phyloP scores from a whole-genome alignment of 2,797 vertebrate species.

The Eutrigla gurnardus region DNA sequence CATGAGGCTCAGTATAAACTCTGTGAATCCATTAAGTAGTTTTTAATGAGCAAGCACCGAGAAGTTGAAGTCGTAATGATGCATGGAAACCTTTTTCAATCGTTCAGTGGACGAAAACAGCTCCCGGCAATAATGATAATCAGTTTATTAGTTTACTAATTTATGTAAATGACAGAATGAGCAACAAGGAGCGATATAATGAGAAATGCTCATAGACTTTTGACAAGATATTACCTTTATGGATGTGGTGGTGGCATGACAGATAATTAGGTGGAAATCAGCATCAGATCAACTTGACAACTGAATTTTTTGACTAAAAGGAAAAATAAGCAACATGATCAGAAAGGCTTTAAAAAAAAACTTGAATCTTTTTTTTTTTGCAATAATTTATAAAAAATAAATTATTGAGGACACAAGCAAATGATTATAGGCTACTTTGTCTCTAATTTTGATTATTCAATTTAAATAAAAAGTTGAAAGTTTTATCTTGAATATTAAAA shows the following conservation, averaged over 20 bases:
- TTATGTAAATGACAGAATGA: conserved; percentile 58
- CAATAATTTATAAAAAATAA: too few species aligned
- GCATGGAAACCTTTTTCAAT: conserved; percentile 40
- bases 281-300: too few species aligned
- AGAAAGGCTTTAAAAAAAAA: background rate
- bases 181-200: conserved; percentile 25
- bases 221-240: conserved; percentile 4
- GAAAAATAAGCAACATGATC: background rate
- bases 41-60: conserved; percentile 61
- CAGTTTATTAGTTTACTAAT: conserved; percentile 31
- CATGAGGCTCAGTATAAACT: conserved; percentile 45
- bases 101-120: conserved; percentile 27
- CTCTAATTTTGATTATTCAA: background rate
- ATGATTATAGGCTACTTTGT: background rate
- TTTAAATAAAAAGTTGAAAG: background rate
- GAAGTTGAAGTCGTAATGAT: conserved; percentile 35
- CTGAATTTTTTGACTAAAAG: background rate
- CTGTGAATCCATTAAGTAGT: conserved; percentile 54
- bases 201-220: conserved; percentile 35
- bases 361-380: too few species aligned
- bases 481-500: too few species aligned
- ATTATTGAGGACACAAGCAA: background rate
- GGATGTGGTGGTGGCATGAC: background rate
- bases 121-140: conserved; percentile 48
- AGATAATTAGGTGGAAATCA: background rate